Conservation (phyloP, 37 sponge, comb jelly and placozoan species). For the Bolinopsis microptera region DNA sequence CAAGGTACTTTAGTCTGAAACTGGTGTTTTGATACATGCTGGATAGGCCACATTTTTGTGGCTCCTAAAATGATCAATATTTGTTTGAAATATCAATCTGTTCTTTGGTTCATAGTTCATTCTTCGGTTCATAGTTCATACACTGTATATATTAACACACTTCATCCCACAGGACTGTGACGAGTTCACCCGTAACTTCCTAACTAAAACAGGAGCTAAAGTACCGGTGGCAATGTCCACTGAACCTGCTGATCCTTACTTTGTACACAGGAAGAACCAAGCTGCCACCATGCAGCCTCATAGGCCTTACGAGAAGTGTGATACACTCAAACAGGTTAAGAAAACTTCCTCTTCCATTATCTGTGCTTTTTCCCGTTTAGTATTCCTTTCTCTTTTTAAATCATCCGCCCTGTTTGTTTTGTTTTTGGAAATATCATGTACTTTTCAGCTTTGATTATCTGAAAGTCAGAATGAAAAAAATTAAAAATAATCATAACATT, state of each 20-base stretch:
- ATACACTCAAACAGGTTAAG: constrained; percentile 9
- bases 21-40: too few relatives aligned
- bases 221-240: constrained; percentile 67
- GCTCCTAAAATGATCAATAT: neutral
- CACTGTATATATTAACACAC: too few relatives aligned
- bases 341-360: too few relatives aligned
- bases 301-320: constrained; percentile 87
- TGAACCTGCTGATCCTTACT: constrained; percentile 81
- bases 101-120: neutral
- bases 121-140: neutral
- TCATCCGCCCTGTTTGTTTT: too few relatives aligned
- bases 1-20: constrained; percentile 80
- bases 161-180: constrained; percentile 93
- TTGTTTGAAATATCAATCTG: too few relatives aligned
- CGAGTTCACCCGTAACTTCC: constrained; percentile 90
- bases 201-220: constrained; percentile 81
- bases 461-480: too few relatives aligned
- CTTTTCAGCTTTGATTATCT: too few relatives aligned
- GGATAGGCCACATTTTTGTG: neutral
- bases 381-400: too few relatives aligned
- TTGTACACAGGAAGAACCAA: constrained; percentile 69
- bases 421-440: too few relatives aligned
- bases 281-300: constrained; percentile 91
- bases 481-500: too few relatives aligned
- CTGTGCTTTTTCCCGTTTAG: too few relatives aligned